phyloP scores from a whole-genome alignment of 2,888 invertebrate genomes.

The Boloria euphrosyne region DNA sequence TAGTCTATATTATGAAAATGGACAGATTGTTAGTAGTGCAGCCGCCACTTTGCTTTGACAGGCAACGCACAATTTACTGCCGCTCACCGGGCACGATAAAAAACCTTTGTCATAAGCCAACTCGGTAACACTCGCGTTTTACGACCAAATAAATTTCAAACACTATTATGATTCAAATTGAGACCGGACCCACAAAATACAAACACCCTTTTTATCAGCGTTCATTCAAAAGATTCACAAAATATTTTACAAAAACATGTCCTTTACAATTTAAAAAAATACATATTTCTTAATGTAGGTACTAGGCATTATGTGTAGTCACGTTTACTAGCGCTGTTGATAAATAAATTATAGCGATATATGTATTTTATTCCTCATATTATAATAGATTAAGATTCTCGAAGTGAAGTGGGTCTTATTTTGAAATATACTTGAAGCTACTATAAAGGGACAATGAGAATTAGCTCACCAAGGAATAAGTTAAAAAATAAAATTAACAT shows the following conservation, averaged over 20 bases:
- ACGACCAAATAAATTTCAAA: slow-evolving; percentile 81
- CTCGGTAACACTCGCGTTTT: slow-evolving; percentile 72
- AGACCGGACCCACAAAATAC: slow-evolving; percentile 69
- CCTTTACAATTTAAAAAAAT: slow-evolving; percentile 45
- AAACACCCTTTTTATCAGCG: slow-evolving; percentile 68
- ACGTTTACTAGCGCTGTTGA: slow-evolving; percentile 57
- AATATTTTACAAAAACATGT: slow-evolving; percentile 67
- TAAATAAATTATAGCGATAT: slow-evolving; percentile 57
- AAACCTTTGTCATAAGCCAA: slow-evolving; percentile 75
- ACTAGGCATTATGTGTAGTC: slow-evolving; percentile 55
- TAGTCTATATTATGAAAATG: slow-evolving; percentile 28
- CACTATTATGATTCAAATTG: slow-evolving; percentile 81
- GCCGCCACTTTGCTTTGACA: slow-evolving; percentile 61
- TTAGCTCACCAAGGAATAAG: no score
- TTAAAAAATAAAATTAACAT: no score
- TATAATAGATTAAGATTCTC: slow-evolving; percentile 62
- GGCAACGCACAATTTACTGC: slow-evolving; percentile 76
- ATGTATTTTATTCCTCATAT: slow-evolving; percentile 48
- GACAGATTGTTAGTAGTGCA: slow-evolving; percentile 32
- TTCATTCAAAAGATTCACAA: slow-evolving; percentile 63
- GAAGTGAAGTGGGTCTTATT: slow-evolving; percentile 39
- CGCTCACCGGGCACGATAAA: slow-evolving; percentile 72
- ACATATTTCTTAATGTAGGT: slow-evolving; percentile 41
- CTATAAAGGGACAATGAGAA: no score
- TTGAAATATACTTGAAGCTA: slow-evolving; percentile 18